Evolutionary conservation across 2,797 vertebrate species (phyloP).

Genomic region (Amphiprion clarkii): DNA sequence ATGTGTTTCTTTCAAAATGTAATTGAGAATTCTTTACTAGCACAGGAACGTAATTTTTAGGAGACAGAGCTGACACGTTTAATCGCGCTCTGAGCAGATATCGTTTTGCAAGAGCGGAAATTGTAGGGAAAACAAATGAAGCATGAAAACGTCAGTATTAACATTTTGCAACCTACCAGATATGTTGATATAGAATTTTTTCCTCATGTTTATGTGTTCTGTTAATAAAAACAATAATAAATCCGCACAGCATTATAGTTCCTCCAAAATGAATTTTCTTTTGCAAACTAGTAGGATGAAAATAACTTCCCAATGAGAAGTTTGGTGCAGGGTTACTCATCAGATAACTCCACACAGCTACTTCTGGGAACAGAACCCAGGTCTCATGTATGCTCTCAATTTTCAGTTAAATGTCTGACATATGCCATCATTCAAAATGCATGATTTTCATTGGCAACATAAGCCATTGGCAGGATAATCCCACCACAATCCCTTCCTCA

Average conservation of each 20-base stretch:
- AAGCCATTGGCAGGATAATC: slow-evolving; percentile 24
- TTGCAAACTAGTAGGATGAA: background rate
- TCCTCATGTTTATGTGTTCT: no score
- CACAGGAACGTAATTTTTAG: no score
- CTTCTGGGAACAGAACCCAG: slow-evolving; percentile 11
- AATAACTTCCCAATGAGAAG: background rate
- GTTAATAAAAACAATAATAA: background rate
- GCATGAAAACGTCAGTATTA: no score
- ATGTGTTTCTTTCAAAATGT: no score
- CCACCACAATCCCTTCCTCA: background rate
- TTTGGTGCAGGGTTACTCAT: background rate
- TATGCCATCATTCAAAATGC: slow-evolving; percentile 22
- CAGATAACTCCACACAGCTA: background rate
- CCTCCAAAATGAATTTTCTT: background rate
- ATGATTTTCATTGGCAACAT: slow-evolving; percentile 19
- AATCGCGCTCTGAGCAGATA: no score
- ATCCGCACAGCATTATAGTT: no score
- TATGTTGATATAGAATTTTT: no score
- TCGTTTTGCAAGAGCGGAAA: no score
- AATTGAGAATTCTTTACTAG: no score
- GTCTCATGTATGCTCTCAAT: background rate
- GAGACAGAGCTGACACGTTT: no score
- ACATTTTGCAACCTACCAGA: no score
- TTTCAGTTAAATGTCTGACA: slow-evolving; percentile 15
- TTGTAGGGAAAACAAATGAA: no score